Evolutionary conservation across 2,113 vertebrate species (phyloP).

Genomic region (Butastur rufipennis): DNA sequence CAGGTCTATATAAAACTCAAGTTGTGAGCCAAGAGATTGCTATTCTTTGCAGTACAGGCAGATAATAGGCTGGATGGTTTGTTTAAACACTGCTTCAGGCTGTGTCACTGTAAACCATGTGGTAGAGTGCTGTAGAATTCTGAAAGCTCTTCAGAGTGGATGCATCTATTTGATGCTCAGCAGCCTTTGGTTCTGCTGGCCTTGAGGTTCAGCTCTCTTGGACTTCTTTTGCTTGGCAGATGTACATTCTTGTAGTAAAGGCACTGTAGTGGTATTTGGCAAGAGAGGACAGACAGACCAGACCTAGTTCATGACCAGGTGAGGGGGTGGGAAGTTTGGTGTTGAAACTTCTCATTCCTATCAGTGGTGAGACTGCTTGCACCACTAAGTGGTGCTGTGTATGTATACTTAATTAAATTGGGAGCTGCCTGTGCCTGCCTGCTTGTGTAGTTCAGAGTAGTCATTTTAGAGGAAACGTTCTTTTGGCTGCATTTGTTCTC

Average conservation of each 20-base stretch:
- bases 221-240: not conserved
- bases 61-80: not conserved
- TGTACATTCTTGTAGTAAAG: not conserved
- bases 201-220: not conserved
- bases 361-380: too few relatives aligned
- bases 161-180: not conserved
- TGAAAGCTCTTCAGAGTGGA: not conserved
- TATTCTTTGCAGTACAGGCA: not conserved
- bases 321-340: too few relatives aligned
- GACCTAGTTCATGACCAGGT: not conserved
- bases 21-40: not conserved
- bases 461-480: not conserved
- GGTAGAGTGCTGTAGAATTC: not conserved
- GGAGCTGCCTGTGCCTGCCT: not conserved
- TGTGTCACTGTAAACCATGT: too few relatives aligned
- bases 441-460: fast-evolving
- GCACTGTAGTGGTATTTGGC: not conserved
- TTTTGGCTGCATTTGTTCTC: not conserved
- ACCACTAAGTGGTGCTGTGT: too few relatives aligned
- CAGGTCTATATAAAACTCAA: not conserved
- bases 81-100: not conserved
- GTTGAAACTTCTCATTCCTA: too few relatives aligned
- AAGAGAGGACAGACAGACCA: not conserved
- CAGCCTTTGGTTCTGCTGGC: not conserved
- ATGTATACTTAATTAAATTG: too few relatives aligned